Evolutionary conservation across 2,888 invertebrate genomes (phyloP), one percentile per base, ranked within the genome.

Genomic region (Lydus trimaculatus): DNA sequence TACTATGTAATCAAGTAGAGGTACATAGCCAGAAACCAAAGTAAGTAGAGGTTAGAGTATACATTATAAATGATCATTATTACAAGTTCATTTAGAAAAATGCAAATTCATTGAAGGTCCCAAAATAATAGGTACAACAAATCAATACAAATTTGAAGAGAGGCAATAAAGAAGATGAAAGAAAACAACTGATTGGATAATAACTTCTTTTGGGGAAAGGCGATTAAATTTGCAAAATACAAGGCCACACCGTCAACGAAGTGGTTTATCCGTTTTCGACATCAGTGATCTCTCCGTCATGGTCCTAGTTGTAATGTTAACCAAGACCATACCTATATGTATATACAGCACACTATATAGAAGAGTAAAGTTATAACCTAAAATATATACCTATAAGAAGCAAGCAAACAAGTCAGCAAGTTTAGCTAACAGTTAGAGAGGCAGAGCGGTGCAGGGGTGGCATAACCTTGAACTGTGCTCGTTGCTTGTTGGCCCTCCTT

Each of bases 391-490:
- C n/a, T n/a, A n/a, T n/a, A n/a, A n/a, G n/a, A 36, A 9, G 13
- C 23, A 48, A 48, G 52, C 52, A 52, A 52, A 25, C 48, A 20
- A 48, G 20, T 25, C 52, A 52, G 52, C 25, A 52, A 52, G 52
- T 23, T 52, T 48, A 52, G 52, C 52, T 25, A 52, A 52, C 52
- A 25, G 25, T 52, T 52, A 23, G 52, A 52, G 52, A 52, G 52
- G 52, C 13, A 52, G 52, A 52, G 52, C 52, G 52, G 76, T 75
- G 81, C 79, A 82, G 82, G 83, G 83, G 83, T 83, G 82, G 79
- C 79, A 77, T 76, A 82, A 82, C 84, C 84, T 84, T 83, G 83
- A 83, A 83, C 82, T 80, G 79, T 74, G 76, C 71, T 52, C 23
- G 75, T 67, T 71, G 70, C 69, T 70, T 52, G 52, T 52, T 52